Evolutionary conservation across 2,113 vertebrate genomes (phyloP), one percentile per base, ranked within the genome.

Genomic region (Lycaon pictus): DNA sequence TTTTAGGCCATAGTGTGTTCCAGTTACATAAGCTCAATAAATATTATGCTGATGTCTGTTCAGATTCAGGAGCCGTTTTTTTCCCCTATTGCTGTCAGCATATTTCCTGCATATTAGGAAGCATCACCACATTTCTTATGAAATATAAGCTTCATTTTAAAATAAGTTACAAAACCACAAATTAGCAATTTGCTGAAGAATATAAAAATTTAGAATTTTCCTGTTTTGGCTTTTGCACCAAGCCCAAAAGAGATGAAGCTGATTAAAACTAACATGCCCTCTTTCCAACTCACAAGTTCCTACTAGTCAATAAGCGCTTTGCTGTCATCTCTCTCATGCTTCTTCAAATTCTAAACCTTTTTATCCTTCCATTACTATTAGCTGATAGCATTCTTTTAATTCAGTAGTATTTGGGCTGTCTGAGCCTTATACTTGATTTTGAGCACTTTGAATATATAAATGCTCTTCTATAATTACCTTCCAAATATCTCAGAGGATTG

Each of bases 101-200:
- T 84, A 55, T 69, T 90, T 88, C n/a, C 4, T 86, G 81, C 90
- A 97, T 91, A 84, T 92, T 90, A 95, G 83, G 90, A 96, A 95
- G 35, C 65, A 74, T 58, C 35, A 67, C 20, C 12, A 35, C 17
- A 90, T 85, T 88, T 85, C 79, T 65, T 83, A 69, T 32, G 53
- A 90, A 95, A 90, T 92, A 56, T 65, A 87, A 96, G 19, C 37
- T 32, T 95, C 92, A 85, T 60, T 83, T 90, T 96, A 79, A 96
- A 95, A 74, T n/a, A 67, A 95, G 79, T 83, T 88, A 88, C 37
- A 95, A 96, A 95, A 56, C 11, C 55, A 88, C 22, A n/a, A 22
- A 53, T 92, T 55, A 88, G 23, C 1, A 7, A 94, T 88, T 85
- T 96, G 80, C 69, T 93, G 29, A 94, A 95, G 51, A 96, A 85